Evolutionary conservation across 2,888 invertebrate species (phyloP).

Genomic region (Lasioglossum zephyrum): DNA sequence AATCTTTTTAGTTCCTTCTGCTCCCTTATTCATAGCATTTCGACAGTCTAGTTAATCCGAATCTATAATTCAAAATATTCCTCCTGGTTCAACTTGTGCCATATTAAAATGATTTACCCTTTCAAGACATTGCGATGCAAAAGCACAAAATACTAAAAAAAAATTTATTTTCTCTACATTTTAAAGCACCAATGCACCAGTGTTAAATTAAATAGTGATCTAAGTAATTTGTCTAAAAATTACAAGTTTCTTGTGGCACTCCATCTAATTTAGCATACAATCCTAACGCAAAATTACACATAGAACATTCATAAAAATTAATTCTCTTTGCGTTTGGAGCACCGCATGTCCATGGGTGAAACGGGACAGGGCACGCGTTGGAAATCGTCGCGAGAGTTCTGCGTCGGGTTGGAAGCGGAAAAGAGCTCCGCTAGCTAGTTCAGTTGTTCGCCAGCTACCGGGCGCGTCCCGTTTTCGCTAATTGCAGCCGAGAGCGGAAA

Average conservation of each 20-base stretch:
- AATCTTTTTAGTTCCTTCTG: neutral
- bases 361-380: neutral
- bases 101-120: neutral
- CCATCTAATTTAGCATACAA: neutral
- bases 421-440: neutral
- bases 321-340: neutral
- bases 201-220: neutral
- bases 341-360: neutral
- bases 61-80: too few relatives aligned
- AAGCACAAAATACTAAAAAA: neutral
- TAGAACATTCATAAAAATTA: neutral
- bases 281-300: neutral
- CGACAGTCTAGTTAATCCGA: neutral
- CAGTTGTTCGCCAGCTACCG: neutral
- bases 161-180: neutral
- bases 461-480: conserved; percentile 27
- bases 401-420: neutral
- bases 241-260: neutral
- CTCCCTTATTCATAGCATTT: neutral
- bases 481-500: conserved; percentile 13
- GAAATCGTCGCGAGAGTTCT: neutral
- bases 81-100: too few relatives aligned
- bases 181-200: too few relatives aligned
- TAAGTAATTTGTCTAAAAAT: neutral
- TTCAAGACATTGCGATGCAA: neutral